Conservation (phyloP, 2,888 invertebrate species). For the Syrista parreyssii region DNA sequence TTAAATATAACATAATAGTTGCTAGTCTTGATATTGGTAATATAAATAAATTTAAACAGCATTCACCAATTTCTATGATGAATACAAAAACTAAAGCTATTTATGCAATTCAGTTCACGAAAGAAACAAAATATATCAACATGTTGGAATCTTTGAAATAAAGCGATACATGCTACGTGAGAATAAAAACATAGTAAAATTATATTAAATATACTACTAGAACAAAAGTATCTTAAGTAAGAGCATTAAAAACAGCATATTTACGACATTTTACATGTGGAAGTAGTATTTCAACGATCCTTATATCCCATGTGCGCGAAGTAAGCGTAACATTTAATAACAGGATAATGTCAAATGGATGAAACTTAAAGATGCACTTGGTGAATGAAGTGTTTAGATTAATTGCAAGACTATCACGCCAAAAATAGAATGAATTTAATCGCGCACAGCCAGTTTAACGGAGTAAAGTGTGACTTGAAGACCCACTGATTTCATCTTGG, state of each 20-base stretch:
- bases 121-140: background rate
- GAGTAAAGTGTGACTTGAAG: conserved; percentile 1
- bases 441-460: conserved; percentile 17
- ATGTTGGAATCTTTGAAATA: background rate
- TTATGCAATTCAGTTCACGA: background rate
- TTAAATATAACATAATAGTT: background rate
- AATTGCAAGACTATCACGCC: background rate
- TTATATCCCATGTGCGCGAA: background rate
- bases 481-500: background rate
- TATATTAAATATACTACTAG: conserved; percentile 36
- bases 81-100: background rate
- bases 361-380: background rate
- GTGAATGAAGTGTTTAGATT: background rate
- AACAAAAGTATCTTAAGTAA: conserved; percentile 51
- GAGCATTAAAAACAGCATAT: conserved; percentile 40
- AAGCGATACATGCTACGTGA: background rate
- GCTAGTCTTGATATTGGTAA: background rate
- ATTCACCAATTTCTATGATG: background rate
- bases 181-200: background rate
- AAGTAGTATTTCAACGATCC: conserved; percentile 15
- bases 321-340: background rate
- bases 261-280: conserved; percentile 44
- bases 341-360: background rate
- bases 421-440: conserved; percentile 15
- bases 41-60: background rate